A percentile compares a stretch with the other conserved stretches of the same genome.
Evolutionary conservation across 92 coral and sea anemone genomes (phyloP).

Genomic region (Porites rus): DNA sequence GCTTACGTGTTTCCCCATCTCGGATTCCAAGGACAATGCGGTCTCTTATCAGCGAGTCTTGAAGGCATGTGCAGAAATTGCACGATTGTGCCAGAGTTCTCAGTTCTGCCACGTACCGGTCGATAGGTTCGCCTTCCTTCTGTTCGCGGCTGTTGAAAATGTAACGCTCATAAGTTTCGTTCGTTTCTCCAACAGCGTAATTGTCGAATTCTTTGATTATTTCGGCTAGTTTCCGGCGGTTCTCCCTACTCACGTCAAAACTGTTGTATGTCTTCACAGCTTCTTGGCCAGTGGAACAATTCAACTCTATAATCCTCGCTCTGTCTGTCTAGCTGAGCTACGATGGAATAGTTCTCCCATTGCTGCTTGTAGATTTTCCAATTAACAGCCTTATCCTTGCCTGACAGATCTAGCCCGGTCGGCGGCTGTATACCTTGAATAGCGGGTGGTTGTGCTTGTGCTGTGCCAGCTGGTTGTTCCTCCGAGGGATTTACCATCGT

Average conservation of each 20-base stretch:
- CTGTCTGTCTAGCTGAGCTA: slow-evolving; percentile 45
- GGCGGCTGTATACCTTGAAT: slow-evolving; percentile 54
- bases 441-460: neutral
- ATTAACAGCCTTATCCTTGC: slow-evolving; percentile 23
- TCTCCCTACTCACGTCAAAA: slow-evolving; percentile 46
- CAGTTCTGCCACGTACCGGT: slow-evolving; percentile 46
- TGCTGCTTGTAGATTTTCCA: slow-evolving; percentile 69
- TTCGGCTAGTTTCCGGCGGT: slow-evolving; percentile 30
- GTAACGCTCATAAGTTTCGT: slow-evolving; percentile 44
- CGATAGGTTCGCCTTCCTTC: slow-evolving; percentile 32
- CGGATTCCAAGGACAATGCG: neutral
- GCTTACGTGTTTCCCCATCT: neutral
- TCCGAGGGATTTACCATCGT: too few species aligned
- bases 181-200: neutral
- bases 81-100: slow-evolving; percentile 60
- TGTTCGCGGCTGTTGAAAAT: slow-evolving; percentile 51
- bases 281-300: slow-evolving; percentile 52
- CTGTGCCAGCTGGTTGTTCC: neutral
- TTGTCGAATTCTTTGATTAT: slow-evolving; percentile 29
- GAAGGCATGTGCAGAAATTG: slow-evolving; percentile 39
- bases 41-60: neutral
- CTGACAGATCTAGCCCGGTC: slow-evolving; percentile 31
- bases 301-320: slow-evolving; percentile 65
- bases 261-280: slow-evolving; percentile 66
- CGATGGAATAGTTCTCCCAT: slow-evolving; percentile 62